Evolutionary conservation across 2,888 invertebrate genomes (phyloP), one percentile per base, ranked within the genome.

Genomic region (Empis livida): DNA sequence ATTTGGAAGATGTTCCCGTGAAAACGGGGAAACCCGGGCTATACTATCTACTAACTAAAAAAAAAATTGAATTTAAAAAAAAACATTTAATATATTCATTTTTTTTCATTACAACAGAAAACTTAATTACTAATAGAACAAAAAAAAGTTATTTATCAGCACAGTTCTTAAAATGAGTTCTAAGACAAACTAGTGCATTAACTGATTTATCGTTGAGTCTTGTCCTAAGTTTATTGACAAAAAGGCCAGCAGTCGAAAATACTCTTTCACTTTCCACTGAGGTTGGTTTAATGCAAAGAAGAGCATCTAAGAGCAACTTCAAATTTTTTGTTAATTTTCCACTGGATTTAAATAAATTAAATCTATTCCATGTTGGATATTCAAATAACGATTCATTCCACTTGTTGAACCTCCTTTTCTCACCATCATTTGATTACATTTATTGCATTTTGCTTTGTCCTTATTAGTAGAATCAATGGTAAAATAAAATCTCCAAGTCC

Each of bases 291-390:
- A 39, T 39, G 39, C 39, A 16, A 39, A 39, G 39, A 11, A 39
- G 20, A 39, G 16, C 38, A 39, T 17, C 39, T 39, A 39, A 20
- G 16, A 39, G 39, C 39, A 17, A 20, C 11, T 39, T 16, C 10
- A 39, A 17, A 10, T 39, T 39, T 39, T 39, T 39, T 39, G 39
- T 30, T 42, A 44, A 37, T 44, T 35, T 31, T 43, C 43, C 44
- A 37, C 44, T 44, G 44, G 44, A 37, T 44, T 44, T 13, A 44
- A 44, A 44, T 44, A 44, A 44, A 44, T 37, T 44, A 37, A 35
- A 23, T n/a, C n/a, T n/a, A n/a, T n/a, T n/a, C 27, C 41, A 41
- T 41, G 17, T 41, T 41, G 11, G 20, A 15, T 39, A 39, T 42
- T 15, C 16, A 39, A 15, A 39, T 39, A 15, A 39, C 39, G 16